Percentiles rank a stretch among this genome's conserved stretches.
Conservation (phyloP, 2,797 vertebrate species). For the Etheostoma perlongum region DNA sequence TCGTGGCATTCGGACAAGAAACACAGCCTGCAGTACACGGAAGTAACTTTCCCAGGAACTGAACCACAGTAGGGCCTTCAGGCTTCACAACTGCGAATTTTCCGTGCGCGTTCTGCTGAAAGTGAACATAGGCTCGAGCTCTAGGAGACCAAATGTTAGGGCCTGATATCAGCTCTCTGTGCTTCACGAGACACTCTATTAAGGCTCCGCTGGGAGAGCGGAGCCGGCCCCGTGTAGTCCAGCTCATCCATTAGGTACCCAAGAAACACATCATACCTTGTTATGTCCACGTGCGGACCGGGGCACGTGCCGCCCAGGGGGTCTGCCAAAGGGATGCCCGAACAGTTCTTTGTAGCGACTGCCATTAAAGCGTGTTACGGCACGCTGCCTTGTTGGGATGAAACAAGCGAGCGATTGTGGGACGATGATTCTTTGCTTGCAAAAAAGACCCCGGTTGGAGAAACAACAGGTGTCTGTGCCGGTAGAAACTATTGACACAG, state of each 20-base stretch:
- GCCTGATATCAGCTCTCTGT: too few relatives aligned
- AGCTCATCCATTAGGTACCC: constrained; percentile 12
- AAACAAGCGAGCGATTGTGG: too few relatives aligned
- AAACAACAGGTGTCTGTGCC: too few relatives aligned
- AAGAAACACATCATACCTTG: constrained; percentile 16
- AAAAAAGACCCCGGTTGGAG: too few relatives aligned
- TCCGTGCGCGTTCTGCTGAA: not conserved
- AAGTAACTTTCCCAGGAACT: not conserved
- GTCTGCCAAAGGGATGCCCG: rapidly evolving
- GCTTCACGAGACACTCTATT: too few relatives aligned
- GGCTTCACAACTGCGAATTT: rapidly evolving
- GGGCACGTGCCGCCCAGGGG: not conserved
- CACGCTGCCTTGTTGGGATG: not conserved
- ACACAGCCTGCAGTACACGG: constrained; percentile 31
- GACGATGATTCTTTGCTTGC: too few relatives aligned
- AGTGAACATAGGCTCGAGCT: too few relatives aligned
- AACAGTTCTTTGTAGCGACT: constrained; percentile 18
- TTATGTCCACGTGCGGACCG: not conserved
- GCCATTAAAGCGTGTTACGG: constrained; percentile 36
- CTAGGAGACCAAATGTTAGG: too few relatives aligned
- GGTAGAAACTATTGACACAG: too few relatives aligned
- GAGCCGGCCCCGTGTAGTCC: rapidly evolving
- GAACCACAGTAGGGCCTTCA: rapidly evolving
- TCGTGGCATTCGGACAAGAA: not conserved
- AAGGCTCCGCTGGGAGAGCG: rapidly evolving